Conservation (phyloP, 2,113 vertebrate genomes). For the Ariopsis seemanni region DNA sequence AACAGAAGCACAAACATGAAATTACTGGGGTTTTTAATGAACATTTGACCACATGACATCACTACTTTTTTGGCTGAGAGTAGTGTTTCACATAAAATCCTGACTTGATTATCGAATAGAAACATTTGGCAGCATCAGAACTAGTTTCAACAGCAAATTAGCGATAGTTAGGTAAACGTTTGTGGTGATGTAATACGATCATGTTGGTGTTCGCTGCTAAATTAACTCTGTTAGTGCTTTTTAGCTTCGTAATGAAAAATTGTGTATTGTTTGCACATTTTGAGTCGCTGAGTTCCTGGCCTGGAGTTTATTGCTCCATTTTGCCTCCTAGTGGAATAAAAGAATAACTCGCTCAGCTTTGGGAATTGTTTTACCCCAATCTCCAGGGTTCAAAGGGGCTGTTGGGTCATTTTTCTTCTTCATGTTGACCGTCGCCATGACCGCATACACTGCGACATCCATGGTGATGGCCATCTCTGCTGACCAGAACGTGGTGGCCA, state of each 20-base stretch:
- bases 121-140: too few relatives aligned
- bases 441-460: constrained; percentile 82
- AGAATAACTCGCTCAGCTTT: background rate
- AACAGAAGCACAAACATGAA: background rate
- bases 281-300: background rate
- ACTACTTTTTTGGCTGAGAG: too few relatives aligned
- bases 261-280: background rate
- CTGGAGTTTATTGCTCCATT: background rate
- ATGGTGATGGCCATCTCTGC: constrained; percentile 88
- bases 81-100: too few relatives aligned
- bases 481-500: constrained; percentile 81
- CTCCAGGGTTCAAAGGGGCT: constrained; percentile 79
- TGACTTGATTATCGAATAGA: too few relatives aligned
- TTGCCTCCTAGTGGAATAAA: background rate
- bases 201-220: background rate
- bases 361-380: background rate
- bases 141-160: too few relatives aligned
- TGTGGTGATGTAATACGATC: background rate
- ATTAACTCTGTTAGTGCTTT: background rate
- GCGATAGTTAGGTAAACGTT: too few relatives aligned
- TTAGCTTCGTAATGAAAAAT: background rate
- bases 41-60: too few relatives aligned
- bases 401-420: constrained; percentile 81
- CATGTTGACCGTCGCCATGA: constrained; percentile 80
- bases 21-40: too few relatives aligned